Evolutionary conservation across 2,888 invertebrate genomes (phyloP).

Genomic region (Stramonita haemastoma): DNA sequence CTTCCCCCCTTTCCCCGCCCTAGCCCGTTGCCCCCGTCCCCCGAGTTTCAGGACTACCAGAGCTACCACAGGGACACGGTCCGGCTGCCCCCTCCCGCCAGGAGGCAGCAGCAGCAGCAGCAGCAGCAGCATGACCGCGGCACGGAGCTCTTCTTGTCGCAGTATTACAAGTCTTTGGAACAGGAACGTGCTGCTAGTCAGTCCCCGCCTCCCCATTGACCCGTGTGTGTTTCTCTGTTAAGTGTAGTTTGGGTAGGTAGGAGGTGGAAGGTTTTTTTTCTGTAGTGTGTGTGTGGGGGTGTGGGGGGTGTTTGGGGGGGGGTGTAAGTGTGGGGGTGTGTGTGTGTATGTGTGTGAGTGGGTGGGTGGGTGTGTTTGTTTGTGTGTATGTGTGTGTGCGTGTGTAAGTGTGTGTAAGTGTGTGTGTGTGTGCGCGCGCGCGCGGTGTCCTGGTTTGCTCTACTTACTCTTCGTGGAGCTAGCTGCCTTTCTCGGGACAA

Average conservation of each 20-base stretch:
- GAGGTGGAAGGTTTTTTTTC: not conserved
- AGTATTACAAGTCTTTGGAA: conserved; percentile 32
- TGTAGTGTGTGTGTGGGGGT: not conserved
- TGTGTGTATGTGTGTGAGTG: too few species aligned
- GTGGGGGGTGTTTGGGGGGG: too few species aligned
- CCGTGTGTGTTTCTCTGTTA: not conserved
- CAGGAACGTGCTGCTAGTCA: not conserved
- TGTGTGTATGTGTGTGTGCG: too few species aligned
- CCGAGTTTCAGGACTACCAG: conserved; percentile 23
- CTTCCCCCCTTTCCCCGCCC: not conserved
- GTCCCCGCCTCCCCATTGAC: conserved; percentile 15
- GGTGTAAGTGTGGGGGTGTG: too few species aligned
- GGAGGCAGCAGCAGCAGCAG: not conserved
- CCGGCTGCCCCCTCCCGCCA: not conserved
- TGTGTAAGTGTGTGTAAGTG: not conserved
- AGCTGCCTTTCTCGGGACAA: too few species aligned
- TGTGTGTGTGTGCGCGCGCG: not conserved
- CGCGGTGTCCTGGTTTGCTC: too few species aligned
- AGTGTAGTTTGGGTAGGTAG: not conserved
- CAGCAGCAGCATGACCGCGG: not conserved
- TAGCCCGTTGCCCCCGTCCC: not conserved
- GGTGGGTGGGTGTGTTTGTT: too few species aligned
- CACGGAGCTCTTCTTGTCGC: conserved; percentile 26
- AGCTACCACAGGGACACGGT: not conserved
- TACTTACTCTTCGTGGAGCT: too few species aligned